Conservation (phyloP, 2,113 vertebrate genomes). For the Pluvialis apricaria region DNA sequence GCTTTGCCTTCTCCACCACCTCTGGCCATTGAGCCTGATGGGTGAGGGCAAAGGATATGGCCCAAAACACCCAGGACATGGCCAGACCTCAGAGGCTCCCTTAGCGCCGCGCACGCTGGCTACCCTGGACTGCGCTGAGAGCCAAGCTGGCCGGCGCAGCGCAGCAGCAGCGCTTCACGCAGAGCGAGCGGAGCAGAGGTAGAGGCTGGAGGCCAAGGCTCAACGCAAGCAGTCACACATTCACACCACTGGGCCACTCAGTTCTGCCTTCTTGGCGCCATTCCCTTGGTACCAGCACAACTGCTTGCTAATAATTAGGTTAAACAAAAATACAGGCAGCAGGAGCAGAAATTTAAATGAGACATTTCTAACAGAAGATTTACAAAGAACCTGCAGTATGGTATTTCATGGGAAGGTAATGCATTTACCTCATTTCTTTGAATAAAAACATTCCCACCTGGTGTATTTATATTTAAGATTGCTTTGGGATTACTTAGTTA, state of each 20-base stretch:
- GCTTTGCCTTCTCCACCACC: background rate
- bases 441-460: background rate
- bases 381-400: background rate
- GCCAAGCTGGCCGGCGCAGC: background rate
- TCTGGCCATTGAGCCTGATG: background rate
- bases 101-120: fast-evolving
- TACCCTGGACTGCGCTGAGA: too few species aligned
- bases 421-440: background rate
- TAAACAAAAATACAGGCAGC: background rate
- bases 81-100: background rate
- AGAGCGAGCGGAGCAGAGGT: background rate
- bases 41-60: background rate
- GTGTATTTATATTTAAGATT: background rate
- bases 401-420: background rate
- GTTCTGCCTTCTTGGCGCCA: background rate
- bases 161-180: too few species aligned
- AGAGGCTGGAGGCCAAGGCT: background rate
- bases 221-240: too few species aligned
- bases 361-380: background rate
- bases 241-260: background rate
- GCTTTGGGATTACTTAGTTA: background rate
- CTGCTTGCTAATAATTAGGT: background rate
- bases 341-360: background rate
- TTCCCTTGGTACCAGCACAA: background rate
- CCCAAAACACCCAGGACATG: fast-evolving